These are phyloP conservation scores for Spialia ferax DNA, from an alignment of 2,888 invertebrate genomes.

Conservation along the genomic window DNA sequence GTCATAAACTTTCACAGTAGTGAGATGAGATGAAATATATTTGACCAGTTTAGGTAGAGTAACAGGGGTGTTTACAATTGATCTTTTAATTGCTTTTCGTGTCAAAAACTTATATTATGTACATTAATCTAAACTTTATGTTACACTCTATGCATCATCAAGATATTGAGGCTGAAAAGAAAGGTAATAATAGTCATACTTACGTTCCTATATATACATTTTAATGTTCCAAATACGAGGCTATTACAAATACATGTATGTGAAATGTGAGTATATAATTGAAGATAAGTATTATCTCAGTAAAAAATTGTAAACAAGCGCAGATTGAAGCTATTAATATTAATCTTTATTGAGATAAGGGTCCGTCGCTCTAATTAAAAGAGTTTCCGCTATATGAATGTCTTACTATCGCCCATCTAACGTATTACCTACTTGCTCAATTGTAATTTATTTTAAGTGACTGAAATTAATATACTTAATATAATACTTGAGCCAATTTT, in stretches of 20 bases:
- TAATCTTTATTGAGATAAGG: slow-evolving; percentile 11
- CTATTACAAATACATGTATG: no score
- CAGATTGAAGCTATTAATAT: not conserved
- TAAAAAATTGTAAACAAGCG: slow-evolving; percentile 1
- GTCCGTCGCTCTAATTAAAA: slow-evolving; percentile 16
- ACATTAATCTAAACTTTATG: slow-evolving; percentile 7
- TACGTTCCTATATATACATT: not conserved
- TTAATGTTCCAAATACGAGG: not conserved
- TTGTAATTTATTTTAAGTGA: no score
- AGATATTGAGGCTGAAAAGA: slow-evolving; percentile 17
- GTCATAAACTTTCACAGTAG: no score
- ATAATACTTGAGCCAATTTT: no score
- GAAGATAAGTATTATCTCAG: slow-evolving; percentile 17
- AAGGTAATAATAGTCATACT: slow-evolving; percentile 13
- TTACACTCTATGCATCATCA: slow-evolving; percentile 11
- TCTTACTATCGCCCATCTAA: not conserved
- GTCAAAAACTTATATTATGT: not conserved
- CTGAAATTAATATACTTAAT: no score
- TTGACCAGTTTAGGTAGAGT: no score
- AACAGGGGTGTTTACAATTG: no score
- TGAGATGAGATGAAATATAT: no score
- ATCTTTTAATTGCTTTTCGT: not conserved
- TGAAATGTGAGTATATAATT: no score
- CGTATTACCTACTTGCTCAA: no score
- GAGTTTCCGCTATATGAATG: not conserved